Percentiles rank a stretch among this genome's conserved stretches.
These are phyloP conservation scores for Phyllostomus hastatus DNA, from an alignment of 2,113 vertebrate species.

Conservation along the genomic window DNA sequence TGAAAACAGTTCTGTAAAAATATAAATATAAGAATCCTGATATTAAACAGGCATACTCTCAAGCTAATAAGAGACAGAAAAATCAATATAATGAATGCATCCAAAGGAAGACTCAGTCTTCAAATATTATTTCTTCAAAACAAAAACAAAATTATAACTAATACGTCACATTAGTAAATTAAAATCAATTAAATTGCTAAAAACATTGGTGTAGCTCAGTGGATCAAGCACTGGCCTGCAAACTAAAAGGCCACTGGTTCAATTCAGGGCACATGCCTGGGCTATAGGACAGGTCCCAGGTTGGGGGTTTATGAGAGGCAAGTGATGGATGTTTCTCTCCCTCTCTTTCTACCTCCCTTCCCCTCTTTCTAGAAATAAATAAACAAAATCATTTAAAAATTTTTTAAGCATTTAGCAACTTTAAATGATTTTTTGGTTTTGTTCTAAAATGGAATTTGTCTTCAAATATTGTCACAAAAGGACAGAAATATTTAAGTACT, in stretches of 20 bases:
- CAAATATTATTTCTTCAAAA: conserved; percentile 15
- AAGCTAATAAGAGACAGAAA: not conserved
- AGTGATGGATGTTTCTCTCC: no score
- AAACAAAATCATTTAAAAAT: no score
- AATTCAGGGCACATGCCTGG: no score
- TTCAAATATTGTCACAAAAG: not conserved
- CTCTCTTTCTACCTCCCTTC: no score
- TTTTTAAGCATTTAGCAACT: not conserved
- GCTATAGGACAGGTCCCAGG: no score
- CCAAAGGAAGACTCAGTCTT: not conserved
- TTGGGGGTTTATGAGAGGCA: no score
- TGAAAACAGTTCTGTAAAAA: conserved; percentile 29
- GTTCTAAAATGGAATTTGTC: not conserved
- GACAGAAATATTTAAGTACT: not conserved
- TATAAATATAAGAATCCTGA: not conserved
- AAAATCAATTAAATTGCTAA: not conserved
- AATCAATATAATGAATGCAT: not conserved
- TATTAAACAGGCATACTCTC: not conserved
- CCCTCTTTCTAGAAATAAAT: no score
- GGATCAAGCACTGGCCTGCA: no score
- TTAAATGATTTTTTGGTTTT: not conserved
- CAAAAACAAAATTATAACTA: not conserved
- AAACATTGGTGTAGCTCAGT: not conserved
- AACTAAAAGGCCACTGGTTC: no score
- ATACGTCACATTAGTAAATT: not conserved